Evolutionary conservation across 2,888 invertebrate genomes (phyloP).

Genomic region (Autographa gamma): DNA sequence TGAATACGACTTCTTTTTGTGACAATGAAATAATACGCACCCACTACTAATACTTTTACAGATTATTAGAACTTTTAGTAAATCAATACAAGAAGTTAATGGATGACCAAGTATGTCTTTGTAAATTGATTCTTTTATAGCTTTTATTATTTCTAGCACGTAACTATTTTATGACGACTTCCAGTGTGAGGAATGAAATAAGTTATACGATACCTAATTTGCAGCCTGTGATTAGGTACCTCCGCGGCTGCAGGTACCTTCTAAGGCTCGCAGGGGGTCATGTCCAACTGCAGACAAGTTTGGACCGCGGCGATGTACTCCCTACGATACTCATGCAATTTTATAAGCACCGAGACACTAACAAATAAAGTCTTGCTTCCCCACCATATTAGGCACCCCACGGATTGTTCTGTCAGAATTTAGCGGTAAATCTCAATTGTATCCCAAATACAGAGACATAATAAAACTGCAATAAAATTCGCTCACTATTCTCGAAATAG

Average conservation of each 20-base stretch:
- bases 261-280: slow-evolving; percentile 13
- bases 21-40: background rate
- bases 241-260: background rate
- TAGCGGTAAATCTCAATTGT: slow-evolving; percentile 72
- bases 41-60: too few species aligned
- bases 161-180: background rate
- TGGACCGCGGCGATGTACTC: slow-evolving; percentile 23
- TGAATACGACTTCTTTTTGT: background rate
- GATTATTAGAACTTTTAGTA: too few species aligned
- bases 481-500: slow-evolving; percentile 85
- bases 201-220: background rate
- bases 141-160: background rate
- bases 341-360: slow-evolving; percentile 39
- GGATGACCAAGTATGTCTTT: background rate
- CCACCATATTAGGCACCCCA: slow-evolving; percentile 50
- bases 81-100: background rate
- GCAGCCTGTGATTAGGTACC: slow-evolving; percentile 10
- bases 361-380: slow-evolving; percentile 52
- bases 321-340: slow-evolving; percentile 40
- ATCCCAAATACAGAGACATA: slow-evolving; percentile 81
- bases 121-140: background rate
- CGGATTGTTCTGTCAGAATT: slow-evolving; percentile 61
- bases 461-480: slow-evolving; percentile 81
- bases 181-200: background rate
- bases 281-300: slow-evolving; percentile 25